A percentile compares a stretch with the other conserved stretches of the same genome.
These are phyloP conservation scores for Caenorhabditis briggsae DNA, from an alignment of 1,140 invertebrate species.

Conservation along the genomic window DNA sequence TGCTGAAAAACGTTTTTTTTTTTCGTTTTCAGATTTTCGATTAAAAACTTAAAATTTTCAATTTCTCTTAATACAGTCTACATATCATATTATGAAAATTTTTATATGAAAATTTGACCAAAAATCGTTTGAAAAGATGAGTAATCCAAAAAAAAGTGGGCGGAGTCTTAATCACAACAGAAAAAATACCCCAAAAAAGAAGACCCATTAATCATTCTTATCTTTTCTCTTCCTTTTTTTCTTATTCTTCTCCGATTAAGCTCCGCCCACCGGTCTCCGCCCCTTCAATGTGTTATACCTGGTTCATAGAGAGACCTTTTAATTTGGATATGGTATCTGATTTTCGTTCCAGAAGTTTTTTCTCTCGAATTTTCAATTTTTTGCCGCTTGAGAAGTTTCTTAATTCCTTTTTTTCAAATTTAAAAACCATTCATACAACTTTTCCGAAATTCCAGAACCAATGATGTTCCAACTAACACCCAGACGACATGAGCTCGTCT, in stretches of 20 bases:
- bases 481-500: constrained; percentile 53
- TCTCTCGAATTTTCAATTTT: no score
- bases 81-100: no score
- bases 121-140: no score
- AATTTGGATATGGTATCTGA: neutral
- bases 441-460: neutral
- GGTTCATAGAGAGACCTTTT: neutral
- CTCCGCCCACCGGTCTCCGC: neutral
- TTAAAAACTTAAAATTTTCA: neutral
- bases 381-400: no score
- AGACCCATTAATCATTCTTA: constrained; percentile 10
- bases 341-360: neutral
- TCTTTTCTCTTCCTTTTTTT: no score
- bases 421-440: no score
- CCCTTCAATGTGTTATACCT: neutral
- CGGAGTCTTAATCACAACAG: no score
- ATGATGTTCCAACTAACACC: constrained; percentile 42
- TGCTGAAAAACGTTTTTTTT: neutral
- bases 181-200: no score
- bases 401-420: neutral
- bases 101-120: no score
- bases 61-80: no score
- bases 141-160: no score
- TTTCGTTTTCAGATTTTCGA: neutral
- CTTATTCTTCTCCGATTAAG: no score